Base-by-base conservation (phyloP, 2,888 invertebrate species). In the Lasioglossum vierecki region DNA sequence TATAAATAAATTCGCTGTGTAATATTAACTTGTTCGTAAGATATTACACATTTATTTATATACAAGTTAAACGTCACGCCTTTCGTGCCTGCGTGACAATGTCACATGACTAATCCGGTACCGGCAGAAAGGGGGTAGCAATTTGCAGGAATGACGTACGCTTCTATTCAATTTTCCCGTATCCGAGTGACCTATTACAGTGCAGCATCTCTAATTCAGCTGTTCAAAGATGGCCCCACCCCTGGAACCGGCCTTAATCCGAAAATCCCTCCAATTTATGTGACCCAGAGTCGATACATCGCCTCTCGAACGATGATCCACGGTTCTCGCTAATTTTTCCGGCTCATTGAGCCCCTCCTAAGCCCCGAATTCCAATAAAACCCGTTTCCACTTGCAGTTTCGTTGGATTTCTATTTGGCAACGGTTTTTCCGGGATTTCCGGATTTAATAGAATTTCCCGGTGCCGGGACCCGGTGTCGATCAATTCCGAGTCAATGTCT, bases 381-480 rank as follows among this genome's bases (percentile, higher is more conserved):
- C 60, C 60, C 39, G 39, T 73, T 11, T 35, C 35, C 6, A 39
- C 44, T 41, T 35, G 13, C 35, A 71, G 76, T 49, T 53, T 35
- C 83, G 60, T 18, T 39, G 60, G 53, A 74, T 80, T 87, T 87
- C 81, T 57, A 76, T 35, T 77, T 66, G 70, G 70, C 44, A 53
- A 46, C 26, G 68, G 77, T 77, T 82, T 72, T 85, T 46, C 26
- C 2, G 39, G 66, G 83, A 53, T 53, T 53, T 82, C 81, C 73
- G 68, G 74, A 75, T 87, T 80, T 66, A 84, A 71, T 70, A 83
- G 87, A 87, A 89, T 90, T 84, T 90, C 83, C 84, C 78, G 74
- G 63, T 35, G 22, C 53, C 53, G 18, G 66, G n/a, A 15, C 57
- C 79, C 85, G 81, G 80, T 85, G 86, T 87, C 85, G 89, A 83